Evolutionary conservation across 2,113 vertebrate genomes (phyloP), one percentile per base, ranked within the genome.

Genomic region (Tylochromis polylepis): DNA sequence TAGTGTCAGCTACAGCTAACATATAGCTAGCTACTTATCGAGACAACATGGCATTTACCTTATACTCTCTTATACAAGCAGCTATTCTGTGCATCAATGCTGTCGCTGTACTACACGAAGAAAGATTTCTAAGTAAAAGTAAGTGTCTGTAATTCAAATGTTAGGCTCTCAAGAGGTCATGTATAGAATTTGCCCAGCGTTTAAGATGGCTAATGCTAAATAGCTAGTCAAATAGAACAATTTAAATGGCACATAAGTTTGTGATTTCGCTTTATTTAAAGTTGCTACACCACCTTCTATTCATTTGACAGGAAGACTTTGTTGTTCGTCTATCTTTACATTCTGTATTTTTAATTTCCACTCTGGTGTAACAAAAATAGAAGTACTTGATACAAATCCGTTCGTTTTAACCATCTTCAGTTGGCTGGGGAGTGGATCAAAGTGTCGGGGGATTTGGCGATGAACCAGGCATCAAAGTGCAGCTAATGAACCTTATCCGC

Each of bases 361-460:
- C 15, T 72, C 0, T 46, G 12, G 12, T 46, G 14, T 46, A 46
- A 46, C 49, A 6, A 51, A 51, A 51, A 7, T 18, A 18, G 7
- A 16, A 4, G 7, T 8, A 29, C 24, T 18, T 75, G 46, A 46
- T 7, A 18, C 3, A 46, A 20, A 18, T 75, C 41, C 12, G 20
- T 41, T 12, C 15, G 4, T 79, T 65, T 36, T 24, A 16, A 46
- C 3, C 57, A 20, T 53, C 46, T 31, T 5, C 5, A 94, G 99
- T 99, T 93, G 99, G 99, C 86, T 99, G 98, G 98, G 98, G 97
- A 89, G 97, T 97, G 2, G 98, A 99, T 56, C 98, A 99, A 84
- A 97, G 98, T 65, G 97, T 99, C 11, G 98, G 98, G 80, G 99
- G 99, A 82, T 99, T 99, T 58, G 99, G 98, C 87, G 98, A 99